Percentiles rank a stretch among this genome's conserved stretches.
Conservation (phyloP, 2,113 vertebrate genomes). For the Siniperca chuatsi region DNA sequence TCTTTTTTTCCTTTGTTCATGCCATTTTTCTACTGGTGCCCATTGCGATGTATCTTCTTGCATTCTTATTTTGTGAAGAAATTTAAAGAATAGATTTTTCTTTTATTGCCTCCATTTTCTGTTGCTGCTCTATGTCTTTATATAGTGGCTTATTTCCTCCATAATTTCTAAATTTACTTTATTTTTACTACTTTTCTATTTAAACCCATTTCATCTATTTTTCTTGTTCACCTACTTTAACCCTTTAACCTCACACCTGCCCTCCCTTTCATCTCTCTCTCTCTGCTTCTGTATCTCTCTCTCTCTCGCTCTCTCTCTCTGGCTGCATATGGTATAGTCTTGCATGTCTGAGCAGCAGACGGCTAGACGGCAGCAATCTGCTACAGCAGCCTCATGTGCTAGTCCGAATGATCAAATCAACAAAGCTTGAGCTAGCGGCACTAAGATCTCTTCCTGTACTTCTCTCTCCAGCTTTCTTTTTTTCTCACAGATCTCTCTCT, state of each 20-base stretch:
- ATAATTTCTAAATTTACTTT: conserved; percentile 2
- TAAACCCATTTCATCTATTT: background rate
- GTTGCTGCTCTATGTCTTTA: conserved; percentile 7
- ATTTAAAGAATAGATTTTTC: background rate
- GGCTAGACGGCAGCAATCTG: conserved; percentile 80
- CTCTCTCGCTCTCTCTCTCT: conserved; percentile 46
- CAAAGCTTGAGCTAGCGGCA: conserved; percentile 63
- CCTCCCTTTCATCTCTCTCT: conserved; percentile 47
- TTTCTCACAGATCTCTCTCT: conserved; percentile 46
- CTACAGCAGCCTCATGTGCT: conserved; percentile 67
- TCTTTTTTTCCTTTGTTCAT: conserved; percentile 25
- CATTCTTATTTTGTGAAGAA: background rate
- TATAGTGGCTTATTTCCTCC: background rate
- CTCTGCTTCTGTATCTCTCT: conserved; percentile 17
- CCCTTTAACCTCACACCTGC: conserved; percentile 58
- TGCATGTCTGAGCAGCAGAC: conserved; percentile 84
- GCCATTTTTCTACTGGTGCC: background rate
- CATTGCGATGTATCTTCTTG: background rate
- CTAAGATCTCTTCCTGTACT: conserved; percentile 59
- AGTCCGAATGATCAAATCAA: conserved; percentile 56
- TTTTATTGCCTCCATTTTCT: background rate
- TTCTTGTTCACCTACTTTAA: conserved; percentile 48
- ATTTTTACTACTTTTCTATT: background rate
- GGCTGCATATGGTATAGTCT: conserved; percentile 76
- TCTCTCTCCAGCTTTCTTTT: conserved; percentile 59